Percentiles rank a stretch among this genome's conserved stretches.
phyloP scores from a whole-genome alignment of 2,113 vertebrate species.

The Crotalus horridus region DNA sequence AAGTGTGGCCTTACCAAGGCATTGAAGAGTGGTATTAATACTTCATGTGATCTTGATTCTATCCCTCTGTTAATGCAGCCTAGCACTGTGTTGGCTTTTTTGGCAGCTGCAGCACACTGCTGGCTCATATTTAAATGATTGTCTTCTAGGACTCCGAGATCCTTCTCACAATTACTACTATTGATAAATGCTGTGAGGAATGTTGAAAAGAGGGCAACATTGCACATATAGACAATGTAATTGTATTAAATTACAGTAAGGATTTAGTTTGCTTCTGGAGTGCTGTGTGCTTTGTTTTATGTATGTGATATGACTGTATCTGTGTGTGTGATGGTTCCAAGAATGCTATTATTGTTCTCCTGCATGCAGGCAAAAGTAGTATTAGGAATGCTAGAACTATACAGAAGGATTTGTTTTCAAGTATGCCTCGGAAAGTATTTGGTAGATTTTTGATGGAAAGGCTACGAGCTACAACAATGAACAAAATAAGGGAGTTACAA shows the following conservation, averaged over 20 bases:
- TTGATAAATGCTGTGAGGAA: not conserved
- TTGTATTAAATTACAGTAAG: not conserved
- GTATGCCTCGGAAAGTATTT: not conserved
- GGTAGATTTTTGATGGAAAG: not conserved
- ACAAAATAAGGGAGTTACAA: not conserved
- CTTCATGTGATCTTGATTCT: too few relatives aligned
- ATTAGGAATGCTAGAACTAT: not conserved
- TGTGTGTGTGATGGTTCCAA: not conserved
- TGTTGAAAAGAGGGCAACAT: not conserved
- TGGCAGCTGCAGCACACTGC: too few relatives aligned
- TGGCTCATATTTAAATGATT: too few relatives aligned
- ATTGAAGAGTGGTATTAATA: too few relatives aligned
- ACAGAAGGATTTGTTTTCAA: not conserved
- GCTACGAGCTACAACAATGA: not conserved
- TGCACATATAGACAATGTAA: not conserved
- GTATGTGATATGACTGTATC: not conserved
- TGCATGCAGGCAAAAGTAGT: not conserved
- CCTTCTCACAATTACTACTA: too few relatives aligned
- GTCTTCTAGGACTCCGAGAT: too few relatives aligned
- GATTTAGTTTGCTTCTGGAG: not conserved
- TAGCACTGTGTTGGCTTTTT: too few relatives aligned
- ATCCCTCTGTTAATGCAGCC: too few relatives aligned
- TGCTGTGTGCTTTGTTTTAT: not conserved
- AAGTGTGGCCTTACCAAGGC: too few relatives aligned
- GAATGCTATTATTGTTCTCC: not conserved